Evolutionary conservation across 2,797 vertebrate species (phyloP).

Genomic region (Diplodus puntazzo): DNA sequence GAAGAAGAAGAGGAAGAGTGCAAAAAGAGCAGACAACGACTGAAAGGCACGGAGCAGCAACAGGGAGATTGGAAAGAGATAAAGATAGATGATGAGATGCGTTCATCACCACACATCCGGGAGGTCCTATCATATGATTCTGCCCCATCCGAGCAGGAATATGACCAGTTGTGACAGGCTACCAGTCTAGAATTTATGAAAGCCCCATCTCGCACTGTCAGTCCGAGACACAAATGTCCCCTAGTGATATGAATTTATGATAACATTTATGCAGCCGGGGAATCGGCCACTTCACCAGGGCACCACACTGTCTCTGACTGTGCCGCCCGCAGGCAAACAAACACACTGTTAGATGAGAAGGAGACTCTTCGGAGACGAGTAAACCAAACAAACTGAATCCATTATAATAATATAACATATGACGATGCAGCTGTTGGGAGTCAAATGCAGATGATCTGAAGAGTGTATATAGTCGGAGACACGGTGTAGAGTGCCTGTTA

Average conservation of each 20-base stretch:
- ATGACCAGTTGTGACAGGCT: conserved; percentile 63
- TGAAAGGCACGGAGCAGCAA: conserved; percentile 21
- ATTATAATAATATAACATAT: conserved; percentile 38
- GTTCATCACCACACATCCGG: conserved; percentile 24
- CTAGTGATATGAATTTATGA: conserved; percentile 64
- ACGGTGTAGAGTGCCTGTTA: conserved; percentile 23
- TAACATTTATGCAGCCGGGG: conserved; percentile 47
- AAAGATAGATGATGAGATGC: conserved; percentile 50
- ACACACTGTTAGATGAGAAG: conserved; percentile 18
- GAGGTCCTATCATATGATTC: conserved; percentile 47
- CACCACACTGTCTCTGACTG: conserved; percentile 38
- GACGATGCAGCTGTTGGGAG: conserved; percentile 35
- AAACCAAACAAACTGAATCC: conserved; percentile 38
- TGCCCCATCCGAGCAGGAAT: conserved; percentile 38
- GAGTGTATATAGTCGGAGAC: not conserved
- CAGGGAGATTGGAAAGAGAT: conserved; percentile 33
- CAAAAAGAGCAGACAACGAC: conserved; percentile 13
- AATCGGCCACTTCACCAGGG: conserved; percentile 34
- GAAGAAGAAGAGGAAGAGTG: not conserved
- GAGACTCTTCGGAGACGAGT: not conserved
- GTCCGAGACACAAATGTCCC: conserved; percentile 59
- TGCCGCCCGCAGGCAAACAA: conserved; percentile 51
- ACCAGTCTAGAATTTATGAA: conserved; percentile 57
- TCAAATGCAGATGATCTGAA: conserved; percentile 41
- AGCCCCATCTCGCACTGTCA: conserved; percentile 51